Evolutionary conservation across 2,888 invertebrate genomes (phyloP).

Genomic region (Dynastes maya): DNA sequence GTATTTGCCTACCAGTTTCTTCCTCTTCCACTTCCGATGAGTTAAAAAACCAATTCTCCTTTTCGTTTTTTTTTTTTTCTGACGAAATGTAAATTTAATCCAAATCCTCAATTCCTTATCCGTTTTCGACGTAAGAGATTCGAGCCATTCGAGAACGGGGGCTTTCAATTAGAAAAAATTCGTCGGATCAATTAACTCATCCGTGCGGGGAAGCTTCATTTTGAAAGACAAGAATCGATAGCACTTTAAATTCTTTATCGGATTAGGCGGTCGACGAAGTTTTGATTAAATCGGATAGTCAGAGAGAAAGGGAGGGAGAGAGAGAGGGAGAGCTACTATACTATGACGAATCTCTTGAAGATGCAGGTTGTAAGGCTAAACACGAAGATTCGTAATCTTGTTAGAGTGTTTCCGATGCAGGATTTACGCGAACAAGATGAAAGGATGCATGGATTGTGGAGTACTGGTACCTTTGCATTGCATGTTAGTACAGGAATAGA

Average conservation of each 20-base stretch:
- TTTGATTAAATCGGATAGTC: constrained; percentile 41
- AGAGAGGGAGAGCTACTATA: neutral
- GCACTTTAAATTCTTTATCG: constrained; percentile 43
- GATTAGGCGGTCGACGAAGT: constrained; percentile 35
- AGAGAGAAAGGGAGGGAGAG: neutral
- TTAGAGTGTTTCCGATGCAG: constrained; percentile 14
- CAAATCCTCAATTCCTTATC: neutral
- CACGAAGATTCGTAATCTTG: constrained; percentile 31
- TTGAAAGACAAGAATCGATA: constrained; percentile 42
- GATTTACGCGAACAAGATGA: constrained; percentile 6
- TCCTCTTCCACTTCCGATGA: too few relatives aligned
- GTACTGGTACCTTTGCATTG: too few relatives aligned
- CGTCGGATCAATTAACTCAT: constrained; percentile 38
- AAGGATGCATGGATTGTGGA: neutral
- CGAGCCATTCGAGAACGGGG: neutral
- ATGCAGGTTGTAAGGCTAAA: constrained; percentile 16
- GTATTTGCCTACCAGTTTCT: too few relatives aligned
- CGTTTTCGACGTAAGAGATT: neutral
- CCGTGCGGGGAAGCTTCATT: constrained; percentile 15
- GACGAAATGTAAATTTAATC: constrained; percentile 6
- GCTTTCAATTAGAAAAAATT: constrained; percentile 43
- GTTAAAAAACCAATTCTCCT: too few relatives aligned
- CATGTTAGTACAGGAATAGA: too few relatives aligned
- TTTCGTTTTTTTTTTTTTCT: too few relatives aligned
- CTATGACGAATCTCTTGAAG: constrained; percentile 6